Base-by-base conservation (phyloP, 2,888 invertebrate genomes). In the Limulus polyphemus region DNA sequence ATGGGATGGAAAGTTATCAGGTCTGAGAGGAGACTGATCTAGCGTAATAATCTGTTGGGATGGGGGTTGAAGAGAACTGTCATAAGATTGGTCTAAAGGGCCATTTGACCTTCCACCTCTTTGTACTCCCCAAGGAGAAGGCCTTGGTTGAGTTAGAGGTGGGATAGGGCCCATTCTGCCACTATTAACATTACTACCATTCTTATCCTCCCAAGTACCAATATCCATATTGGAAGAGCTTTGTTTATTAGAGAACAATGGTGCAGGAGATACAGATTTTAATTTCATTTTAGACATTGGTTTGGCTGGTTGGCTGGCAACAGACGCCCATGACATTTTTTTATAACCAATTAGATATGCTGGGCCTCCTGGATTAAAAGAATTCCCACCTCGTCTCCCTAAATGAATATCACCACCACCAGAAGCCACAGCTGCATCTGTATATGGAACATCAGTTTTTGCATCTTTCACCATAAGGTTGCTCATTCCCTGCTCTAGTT, bases 241-340 rank as follows among this genome's bases (percentile, higher is more conserved):
- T 65, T 90, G 88, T 76, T 90, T 90, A 65, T 90, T 90, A 58
- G 92, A 90, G 64, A 92, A 84, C 76, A 92, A 90, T 0, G 93
- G 92, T 62, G 92, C 90, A 55, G 92, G 90, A 57, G 91, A 91
- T 78, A 93, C 90, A 63, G 78, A 76, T 77, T 92, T 92, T 72
- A 87, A 81, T 82, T 84, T 84, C 82, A 69, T 83, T 80, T 87
- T 85, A n/a, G 69, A 67, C 60, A 65, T 65, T 16, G 70, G 65
- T 63, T 70, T 70, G 48, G 94, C 94, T 63, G 95, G 95, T 76
- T 95, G 95, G 74, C 92, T 92, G 67, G 95, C 95, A 71, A 95
- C 90, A 61, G 92, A 90, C 48, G 97, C 97, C 95, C 95, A 97
- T 68, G 94, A 91, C 79, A 90, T 87, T 81, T 92, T 92, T 59